Percentiles rank a stretch among this genome's conserved stretches.
Conservation (phyloP, 1,140 invertebrate species). For the Holotrichia oblita region DNA sequence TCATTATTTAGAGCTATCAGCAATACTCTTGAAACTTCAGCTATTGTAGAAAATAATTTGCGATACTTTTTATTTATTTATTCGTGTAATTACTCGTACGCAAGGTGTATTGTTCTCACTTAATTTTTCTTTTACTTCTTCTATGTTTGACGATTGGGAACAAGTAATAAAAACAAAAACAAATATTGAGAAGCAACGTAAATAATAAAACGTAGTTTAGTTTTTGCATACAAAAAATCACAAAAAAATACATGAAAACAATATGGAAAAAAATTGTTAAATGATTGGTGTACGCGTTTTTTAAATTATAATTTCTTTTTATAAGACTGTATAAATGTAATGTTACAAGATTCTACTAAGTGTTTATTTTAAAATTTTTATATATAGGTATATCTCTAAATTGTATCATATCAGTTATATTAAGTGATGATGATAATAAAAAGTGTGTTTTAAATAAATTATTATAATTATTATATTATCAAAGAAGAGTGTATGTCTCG, state of each 20-base stretch:
- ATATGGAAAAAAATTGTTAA: slow-evolving; percentile 8
- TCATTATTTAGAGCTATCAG: slow-evolving; percentile 8
- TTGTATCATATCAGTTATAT: slow-evolving; percentile 36
- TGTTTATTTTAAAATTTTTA: slow-evolving; percentile 29
- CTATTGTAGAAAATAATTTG: neutral
- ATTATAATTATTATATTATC: slow-evolving; percentile 25
- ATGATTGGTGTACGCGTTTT: slow-evolving; percentile 12
- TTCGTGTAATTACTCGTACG: neutral
- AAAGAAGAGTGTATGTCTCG: slow-evolving; percentile 26
- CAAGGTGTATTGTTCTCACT: neutral
- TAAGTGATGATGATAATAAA: slow-evolving; percentile 21
- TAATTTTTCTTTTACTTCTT: neutral
- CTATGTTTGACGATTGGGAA: slow-evolving; percentile 24
- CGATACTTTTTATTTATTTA: slow-evolving; percentile 8
- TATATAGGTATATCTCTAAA: slow-evolving; percentile 28
- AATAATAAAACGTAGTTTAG: slow-evolving; percentile 28
- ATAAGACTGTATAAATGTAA: slow-evolving; percentile 37
- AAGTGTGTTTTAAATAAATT: slow-evolving; percentile 32
- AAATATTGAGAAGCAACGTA: neutral
- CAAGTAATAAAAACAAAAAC: neutral
- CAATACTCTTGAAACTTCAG: slow-evolving; percentile 23
- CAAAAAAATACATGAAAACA: neutral
- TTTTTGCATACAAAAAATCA: slow-evolving; percentile 14
- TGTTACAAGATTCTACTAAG: slow-evolving; percentile 31
- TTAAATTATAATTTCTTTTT: slow-evolving; percentile 33